Conservation (phyloP, 2,113 vertebrate genomes). For the Spea multiplicata region DNA sequence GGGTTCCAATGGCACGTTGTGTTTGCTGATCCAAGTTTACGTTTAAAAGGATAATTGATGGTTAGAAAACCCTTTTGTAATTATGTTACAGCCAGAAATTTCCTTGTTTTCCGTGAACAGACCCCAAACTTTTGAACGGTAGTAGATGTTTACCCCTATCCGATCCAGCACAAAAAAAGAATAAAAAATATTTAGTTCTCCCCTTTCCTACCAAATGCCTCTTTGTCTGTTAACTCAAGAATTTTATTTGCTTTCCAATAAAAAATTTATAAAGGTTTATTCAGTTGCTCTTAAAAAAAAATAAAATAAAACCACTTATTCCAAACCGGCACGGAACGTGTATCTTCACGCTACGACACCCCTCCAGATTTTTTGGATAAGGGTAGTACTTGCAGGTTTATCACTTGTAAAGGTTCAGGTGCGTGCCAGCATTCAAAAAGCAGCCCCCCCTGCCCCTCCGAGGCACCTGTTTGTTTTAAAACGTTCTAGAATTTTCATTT, state of each 20-base stretch:
- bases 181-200: background rate
- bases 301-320: background rate
- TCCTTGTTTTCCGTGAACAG: no score
- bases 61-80: no score
- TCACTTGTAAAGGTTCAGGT: constrained; percentile 5
- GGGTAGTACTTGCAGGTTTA: constrained; percentile 1
- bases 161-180: no score
- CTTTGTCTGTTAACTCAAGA: background rate
- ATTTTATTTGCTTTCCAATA: constrained; percentile 5
- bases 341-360: constrained; percentile 24
- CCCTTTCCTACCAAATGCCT: background rate
- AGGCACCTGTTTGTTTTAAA: constrained; percentile 43
- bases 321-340: constrained; percentile 6
- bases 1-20: no score
- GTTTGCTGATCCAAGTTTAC: no score
- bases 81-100: no score
- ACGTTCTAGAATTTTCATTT: constrained; percentile 36
- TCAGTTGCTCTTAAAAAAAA: background rate
- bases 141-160: no score
- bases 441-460: constrained; percentile 3
- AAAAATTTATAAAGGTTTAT: constrained; percentile 9
- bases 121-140: no score
- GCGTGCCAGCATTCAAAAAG: constrained; percentile 27
- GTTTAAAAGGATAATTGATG: no score
- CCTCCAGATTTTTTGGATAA: constrained; percentile 24